Percentiles rank a stretch among this genome's conserved stretches.
These are phyloP conservation scores for Zoanthus gigantus DNA, from an alignment of 92 coral and sea anemone species.

Conservation along the genomic window DNA sequence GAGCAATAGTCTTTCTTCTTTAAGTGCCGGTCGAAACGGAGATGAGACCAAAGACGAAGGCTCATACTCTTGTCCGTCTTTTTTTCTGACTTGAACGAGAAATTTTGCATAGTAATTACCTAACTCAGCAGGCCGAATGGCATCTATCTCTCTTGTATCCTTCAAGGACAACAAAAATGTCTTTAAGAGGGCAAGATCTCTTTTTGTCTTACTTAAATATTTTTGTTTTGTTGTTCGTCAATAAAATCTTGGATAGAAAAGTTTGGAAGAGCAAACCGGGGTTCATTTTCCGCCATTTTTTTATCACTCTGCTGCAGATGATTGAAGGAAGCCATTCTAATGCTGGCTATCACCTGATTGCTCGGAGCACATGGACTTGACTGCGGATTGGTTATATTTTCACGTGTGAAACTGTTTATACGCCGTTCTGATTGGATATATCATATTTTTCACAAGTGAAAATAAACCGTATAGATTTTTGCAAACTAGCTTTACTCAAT, in stretches of 20 bases:
- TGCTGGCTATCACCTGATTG: background rate
- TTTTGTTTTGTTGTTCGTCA: background rate
- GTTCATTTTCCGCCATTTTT: background rate
- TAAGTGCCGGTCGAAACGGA: slow-evolving; percentile 60
- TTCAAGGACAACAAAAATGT: background rate
- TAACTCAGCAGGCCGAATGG: background rate
- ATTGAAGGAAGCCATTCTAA: background rate
- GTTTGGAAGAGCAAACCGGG: background rate
- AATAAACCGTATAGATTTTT: too few species aligned
- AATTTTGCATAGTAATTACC: background rate
- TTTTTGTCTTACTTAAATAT: too few species aligned
- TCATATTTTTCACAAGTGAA: too few species aligned
- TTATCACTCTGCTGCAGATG: background rate
- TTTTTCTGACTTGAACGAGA: background rate
- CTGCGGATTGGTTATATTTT: too few species aligned
- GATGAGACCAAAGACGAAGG: slow-evolving; percentile 58
- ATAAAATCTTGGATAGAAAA: background rate
- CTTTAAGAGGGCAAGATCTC: background rate
- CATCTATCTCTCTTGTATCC: background rate
- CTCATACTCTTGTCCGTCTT: slow-evolving; percentile 50
- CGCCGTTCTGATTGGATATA: too few species aligned
- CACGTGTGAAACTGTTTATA: too few species aligned
- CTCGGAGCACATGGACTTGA: too few species aligned
- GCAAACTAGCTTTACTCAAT: too few species aligned
- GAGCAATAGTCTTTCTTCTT: slow-evolving; percentile 57